phyloP scores from a whole-genome alignment of 2,797 vertebrate species.

The Rhinophrynus dorsalis region DNA sequence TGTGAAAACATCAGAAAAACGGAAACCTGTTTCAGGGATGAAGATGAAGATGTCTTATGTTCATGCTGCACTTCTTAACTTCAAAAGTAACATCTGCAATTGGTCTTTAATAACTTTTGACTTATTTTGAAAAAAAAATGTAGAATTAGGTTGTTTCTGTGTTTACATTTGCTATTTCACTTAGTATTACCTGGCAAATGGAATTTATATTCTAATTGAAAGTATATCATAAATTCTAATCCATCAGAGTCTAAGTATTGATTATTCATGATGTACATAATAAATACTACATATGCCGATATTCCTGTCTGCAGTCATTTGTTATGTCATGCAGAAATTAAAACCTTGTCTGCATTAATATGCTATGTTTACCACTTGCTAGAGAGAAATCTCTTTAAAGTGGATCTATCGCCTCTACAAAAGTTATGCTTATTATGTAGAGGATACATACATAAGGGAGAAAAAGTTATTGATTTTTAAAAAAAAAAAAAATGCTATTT shows the following conservation, averaged over 20 bases:
- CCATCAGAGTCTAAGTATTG: conserved; percentile 11
- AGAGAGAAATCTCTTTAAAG: too few relatives aligned
- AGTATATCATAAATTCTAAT: conserved; percentile 15
- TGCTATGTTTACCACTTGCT: too few relatives aligned
- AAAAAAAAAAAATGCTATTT: too few relatives aligned
- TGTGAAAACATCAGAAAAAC: conserved; percentile 48
- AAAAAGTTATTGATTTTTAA: too few relatives aligned
- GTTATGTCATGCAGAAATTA: conserved; percentile 16
- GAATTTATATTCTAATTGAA: conserved; percentile 13
- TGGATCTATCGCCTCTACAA: too few relatives aligned
- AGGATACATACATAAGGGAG: too few relatives aligned
- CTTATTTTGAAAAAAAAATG: conserved; percentile 3
- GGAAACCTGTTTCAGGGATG: conserved; percentile 17
- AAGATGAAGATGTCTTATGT: conserved; percentile 34
- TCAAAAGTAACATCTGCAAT: conserved; percentile 44
- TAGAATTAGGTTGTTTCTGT: background rate
- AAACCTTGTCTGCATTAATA: conserved; percentile 20
- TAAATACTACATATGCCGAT: conserved; percentile 14
- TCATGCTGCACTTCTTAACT: conserved; percentile 14
- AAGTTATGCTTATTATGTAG: too few relatives aligned
- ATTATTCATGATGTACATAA: conserved; percentile 15
- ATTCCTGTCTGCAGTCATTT: conserved; percentile 16
- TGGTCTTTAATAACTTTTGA: conserved; percentile 4
- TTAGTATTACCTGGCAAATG: conserved; percentile 4
- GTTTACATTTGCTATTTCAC: background rate